phyloP scores from a whole-genome alignment of 2,113 vertebrate species.

The Pelecanus crispus region DNA sequence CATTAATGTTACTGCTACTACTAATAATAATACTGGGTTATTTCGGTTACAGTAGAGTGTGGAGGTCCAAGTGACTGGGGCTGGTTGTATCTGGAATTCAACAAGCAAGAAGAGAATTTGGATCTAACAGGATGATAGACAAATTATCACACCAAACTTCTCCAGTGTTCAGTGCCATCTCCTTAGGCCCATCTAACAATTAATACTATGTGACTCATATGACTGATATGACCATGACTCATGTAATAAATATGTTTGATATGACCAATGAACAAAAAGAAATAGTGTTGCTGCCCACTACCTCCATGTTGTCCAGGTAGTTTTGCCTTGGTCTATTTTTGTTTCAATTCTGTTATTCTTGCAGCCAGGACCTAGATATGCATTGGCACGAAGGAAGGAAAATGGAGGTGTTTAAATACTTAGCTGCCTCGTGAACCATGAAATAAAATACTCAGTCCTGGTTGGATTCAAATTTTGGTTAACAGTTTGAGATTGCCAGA shows the following conservation, averaged over 20 bases:
- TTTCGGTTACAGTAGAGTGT: not conserved
- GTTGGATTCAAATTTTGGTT: constrained; percentile 1
- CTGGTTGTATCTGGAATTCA: not conserved
- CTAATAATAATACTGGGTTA: not conserved
- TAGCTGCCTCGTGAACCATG: not conserved
- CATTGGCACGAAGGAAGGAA: not conserved
- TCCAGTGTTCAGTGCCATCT: not conserved
- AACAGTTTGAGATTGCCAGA: not conserved
- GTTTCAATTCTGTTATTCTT: not conserved
- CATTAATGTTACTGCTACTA: not conserved
- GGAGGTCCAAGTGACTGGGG: not conserved
- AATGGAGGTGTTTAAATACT: not conserved
- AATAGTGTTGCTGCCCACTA: not conserved
- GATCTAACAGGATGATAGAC: not conserved
- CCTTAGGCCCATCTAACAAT: not conserved
- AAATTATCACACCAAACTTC: not conserved
- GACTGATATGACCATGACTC: not conserved
- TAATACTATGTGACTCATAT: not conserved
- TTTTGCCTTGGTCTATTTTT: not conserved
- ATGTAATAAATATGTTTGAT: not conserved
- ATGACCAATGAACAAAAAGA: not conserved
- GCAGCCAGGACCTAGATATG: not conserved
- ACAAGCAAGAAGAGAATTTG: not conserved
- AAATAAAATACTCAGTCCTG: not conserved
- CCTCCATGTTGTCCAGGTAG: not conserved